These are phyloP conservation scores for Ischnus inquisitorius DNA, from an alignment of 2,888 invertebrate genomes.

Conservation along the genomic window DNA sequence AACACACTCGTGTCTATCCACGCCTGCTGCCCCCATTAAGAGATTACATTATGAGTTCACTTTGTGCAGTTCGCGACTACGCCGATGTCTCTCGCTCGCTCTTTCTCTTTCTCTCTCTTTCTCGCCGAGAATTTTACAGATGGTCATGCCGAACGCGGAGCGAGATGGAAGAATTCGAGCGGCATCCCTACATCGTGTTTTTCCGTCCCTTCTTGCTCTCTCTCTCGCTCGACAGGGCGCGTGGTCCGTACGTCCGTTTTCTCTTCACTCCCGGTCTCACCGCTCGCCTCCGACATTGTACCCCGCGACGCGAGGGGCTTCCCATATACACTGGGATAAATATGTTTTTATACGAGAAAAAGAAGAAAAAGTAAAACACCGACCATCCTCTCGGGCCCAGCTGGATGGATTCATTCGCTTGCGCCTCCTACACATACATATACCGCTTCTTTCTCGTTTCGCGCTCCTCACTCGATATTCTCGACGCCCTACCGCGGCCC, in stretches of 20 bases:
- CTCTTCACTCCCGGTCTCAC: conserved; percentile 32
- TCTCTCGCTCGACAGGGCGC: conserved; percentile 13
- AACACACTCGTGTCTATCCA: conserved; percentile 58
- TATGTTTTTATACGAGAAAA: conserved; percentile 71
- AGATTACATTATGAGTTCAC: conserved; percentile 82
- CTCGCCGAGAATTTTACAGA: conserved; percentile 58
- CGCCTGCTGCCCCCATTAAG: conserved; percentile 80
- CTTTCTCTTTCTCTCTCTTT: conserved; percentile 4
- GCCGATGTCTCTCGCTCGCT: conserved; percentile 63
- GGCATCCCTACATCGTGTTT: conserved; percentile 39
- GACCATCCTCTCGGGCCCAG: neutral
- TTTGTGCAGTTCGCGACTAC: conserved; percentile 75
- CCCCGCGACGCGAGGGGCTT: conserved; percentile 72
- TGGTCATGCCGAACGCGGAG: conserved; percentile 63
- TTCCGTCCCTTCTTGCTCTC: conserved; percentile 40
- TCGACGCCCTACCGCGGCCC: conserved; percentile 36
- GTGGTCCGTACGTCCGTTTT: conserved; percentile 35
- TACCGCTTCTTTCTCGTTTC: conserved; percentile 28
- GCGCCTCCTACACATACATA: conserved; percentile 18
- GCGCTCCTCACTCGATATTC: conserved; percentile 14
- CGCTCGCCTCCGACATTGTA: conserved; percentile 73
- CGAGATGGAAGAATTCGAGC: conserved; percentile 50
- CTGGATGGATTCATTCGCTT: conserved; percentile 19
- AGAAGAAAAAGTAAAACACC: conserved; percentile 25
- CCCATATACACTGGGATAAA: conserved; percentile 76